Percentiles rank a stretch among this genome's conserved stretches.
Evolutionary conservation across 2,797 vertebrate genomes (phyloP).

Genomic region (Geotrypetes seraphini): DNA sequence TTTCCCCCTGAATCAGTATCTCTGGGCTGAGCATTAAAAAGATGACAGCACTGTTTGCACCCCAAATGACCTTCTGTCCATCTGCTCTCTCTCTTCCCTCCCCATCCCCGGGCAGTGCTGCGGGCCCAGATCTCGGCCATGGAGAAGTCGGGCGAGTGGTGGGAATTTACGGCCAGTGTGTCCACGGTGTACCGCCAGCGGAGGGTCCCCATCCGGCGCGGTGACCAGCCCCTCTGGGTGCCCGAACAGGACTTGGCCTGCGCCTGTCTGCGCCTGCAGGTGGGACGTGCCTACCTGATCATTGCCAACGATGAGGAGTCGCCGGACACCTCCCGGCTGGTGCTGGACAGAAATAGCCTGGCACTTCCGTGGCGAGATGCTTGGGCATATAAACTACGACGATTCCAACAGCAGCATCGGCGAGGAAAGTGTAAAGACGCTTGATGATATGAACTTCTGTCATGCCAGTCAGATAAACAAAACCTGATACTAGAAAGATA

Average conservation of each 20-base stretch:
- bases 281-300: conserved; percentile 64
- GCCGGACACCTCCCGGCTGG: conserved; percentile 62
- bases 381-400: conserved; percentile 73
- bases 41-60: too few species aligned
- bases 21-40: too few species aligned
- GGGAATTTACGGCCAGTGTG: conserved; percentile 69
- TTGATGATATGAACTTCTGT: too few species aligned
- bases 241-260: conserved; percentile 70
- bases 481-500: too few species aligned
- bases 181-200: conserved; percentile 64
- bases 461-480: too few species aligned
- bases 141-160: conserved; percentile 70
- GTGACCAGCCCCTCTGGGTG: conserved; percentile 70
- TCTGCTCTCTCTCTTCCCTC: neutral
- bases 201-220: conserved; percentile 47
- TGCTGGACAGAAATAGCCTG: conserved; percentile 69
- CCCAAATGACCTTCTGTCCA: neutral
- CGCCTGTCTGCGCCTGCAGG: conserved; percentile 66
- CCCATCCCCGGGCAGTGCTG: conserved; percentile 55
- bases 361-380: conserved; percentile 80
- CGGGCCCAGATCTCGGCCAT: conserved; percentile 66
- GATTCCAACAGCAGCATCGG: conserved; percentile 70
- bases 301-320: conserved; percentile 50
- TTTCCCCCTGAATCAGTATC: too few species aligned
- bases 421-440: conserved; percentile 57